Conservation (phyloP, 2,113 vertebrate genomes). For the Hemicordylus capensis region DNA sequence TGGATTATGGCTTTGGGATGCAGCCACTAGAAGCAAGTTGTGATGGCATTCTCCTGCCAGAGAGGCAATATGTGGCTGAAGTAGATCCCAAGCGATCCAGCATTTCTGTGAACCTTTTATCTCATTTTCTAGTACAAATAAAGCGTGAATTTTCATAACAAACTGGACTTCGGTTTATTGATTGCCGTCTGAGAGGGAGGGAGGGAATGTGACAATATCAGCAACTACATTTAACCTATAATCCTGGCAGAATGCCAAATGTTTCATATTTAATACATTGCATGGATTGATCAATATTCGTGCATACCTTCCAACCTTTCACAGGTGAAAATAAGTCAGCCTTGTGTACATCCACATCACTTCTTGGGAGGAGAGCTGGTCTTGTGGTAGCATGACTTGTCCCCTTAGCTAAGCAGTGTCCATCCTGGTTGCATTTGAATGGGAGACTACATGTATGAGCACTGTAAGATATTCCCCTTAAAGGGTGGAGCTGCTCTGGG, state of each 20-base stretch:
- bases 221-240: neutral
- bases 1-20: neutral
- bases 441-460: too few relatives aligned
- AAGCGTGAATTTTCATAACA: neutral
- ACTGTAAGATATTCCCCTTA: too few relatives aligned
- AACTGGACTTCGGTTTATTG: neutral
- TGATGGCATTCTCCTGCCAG: neutral
- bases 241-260: constrained; percentile 40
- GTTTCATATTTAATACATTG: constrained; percentile 29
- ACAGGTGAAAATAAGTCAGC: neutral
- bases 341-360: neutral
- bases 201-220: neutral
- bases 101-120: neutral
- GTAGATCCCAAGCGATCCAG: neutral
- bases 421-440: too few relatives aligned
- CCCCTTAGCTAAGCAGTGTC: too few relatives aligned
- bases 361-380: too few relatives aligned
- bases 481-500: too few relatives aligned
- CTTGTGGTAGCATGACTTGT: too few relatives aligned
- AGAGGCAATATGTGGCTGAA: neutral
- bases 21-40: neutral
- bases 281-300: neutral
- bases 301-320: neutral
- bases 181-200: neutral
- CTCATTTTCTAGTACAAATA: neutral